A percentile compares a stretch with the other conserved stretches of the same genome.
Conservation (phyloP, 2,797 vertebrate genomes). For the Eutrigla gurnardus region DNA sequence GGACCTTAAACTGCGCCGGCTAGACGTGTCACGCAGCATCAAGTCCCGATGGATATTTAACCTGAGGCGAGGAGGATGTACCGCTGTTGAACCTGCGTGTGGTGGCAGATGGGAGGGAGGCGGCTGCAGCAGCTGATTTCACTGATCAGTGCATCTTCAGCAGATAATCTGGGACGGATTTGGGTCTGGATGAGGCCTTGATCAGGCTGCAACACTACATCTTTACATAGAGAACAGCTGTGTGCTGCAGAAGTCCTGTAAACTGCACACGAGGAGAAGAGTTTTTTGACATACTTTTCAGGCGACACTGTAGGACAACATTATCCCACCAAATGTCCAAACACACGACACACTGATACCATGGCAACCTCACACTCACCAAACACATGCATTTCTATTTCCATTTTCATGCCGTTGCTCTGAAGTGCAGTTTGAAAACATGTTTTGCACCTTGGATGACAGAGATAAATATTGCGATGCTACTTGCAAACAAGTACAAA, state of each 20-base stretch:
- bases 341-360: conserved; percentile 20
- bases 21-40: conserved; percentile 67
- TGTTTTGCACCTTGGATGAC: not conserved
- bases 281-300: conserved; percentile 25
- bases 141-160: conserved; percentile 41
- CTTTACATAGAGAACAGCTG: not conserved
- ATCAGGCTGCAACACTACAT: not conserved
- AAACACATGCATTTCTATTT: conserved; percentile 1
- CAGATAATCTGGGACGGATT: conserved; percentile 6
- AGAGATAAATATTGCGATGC: conserved; percentile 17
- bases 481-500: not conserved
- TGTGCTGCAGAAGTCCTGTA: too few species aligned
- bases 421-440: conserved; percentile 32
- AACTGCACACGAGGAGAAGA: not conserved
- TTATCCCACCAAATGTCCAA: conserved; percentile 56
- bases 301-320: conserved; percentile 8
- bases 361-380: conserved; percentile 66
- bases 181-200: not conserved
- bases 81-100: conserved; percentile 63
- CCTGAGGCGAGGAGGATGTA: conserved; percentile 53
- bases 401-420: conserved; percentile 11
- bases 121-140: conserved; percentile 18
- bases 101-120: conserved; percentile 33
- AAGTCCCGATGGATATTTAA: conserved; percentile 65
- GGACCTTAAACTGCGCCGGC: conserved; percentile 68